A percentile compares a stretch with the other conserved stretches of the same genome.
Conservation (phyloP, 2,888 invertebrate genomes). For the Horisme vitalbata region DNA sequence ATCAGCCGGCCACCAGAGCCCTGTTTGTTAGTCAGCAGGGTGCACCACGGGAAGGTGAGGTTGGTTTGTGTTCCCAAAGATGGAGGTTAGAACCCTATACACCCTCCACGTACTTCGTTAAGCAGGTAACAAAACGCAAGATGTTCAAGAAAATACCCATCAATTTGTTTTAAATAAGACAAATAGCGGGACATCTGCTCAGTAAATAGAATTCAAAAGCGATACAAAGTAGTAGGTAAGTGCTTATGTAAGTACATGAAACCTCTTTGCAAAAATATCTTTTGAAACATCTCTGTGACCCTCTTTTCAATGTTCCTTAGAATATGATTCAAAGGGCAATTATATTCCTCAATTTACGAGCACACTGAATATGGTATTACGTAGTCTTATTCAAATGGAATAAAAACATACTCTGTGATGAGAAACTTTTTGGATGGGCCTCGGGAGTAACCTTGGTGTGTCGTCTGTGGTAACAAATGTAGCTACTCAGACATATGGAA, state of each 20-base stretch:
- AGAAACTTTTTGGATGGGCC: conserved; percentile 22
- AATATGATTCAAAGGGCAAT: conserved; percentile 11
- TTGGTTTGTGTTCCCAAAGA: no score
- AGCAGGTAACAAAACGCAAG: no score
- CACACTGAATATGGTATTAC: conserved; percentile 12
- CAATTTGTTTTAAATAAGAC: no score
- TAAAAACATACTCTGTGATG: conserved; percentile 24
- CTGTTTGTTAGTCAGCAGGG: no score
- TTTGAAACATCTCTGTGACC: conserved; percentile 22
- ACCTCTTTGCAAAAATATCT: conserved; percentile 21
- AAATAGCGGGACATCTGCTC: not conserved
- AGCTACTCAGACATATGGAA: conserved; percentile 15
- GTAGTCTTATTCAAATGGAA: conserved; percentile 16
- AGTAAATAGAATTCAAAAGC: conserved; percentile 1
- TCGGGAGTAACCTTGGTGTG: conserved; percentile 16
- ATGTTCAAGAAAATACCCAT: no score
- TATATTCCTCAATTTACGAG: conserved; percentile 11
- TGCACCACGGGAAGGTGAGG: no score
- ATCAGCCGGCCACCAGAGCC: no score
- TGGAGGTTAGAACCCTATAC: no score
- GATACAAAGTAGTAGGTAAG: not conserved
- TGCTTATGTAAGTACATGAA: not conserved
- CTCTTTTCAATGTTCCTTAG: conserved; percentile 22
- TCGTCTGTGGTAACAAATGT: conserved; percentile 23
- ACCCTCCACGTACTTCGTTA: no score